These are phyloP conservation scores for Indri indri DNA, from an alignment of 2,113 vertebrate species.

Conservation along the genomic window DNA sequence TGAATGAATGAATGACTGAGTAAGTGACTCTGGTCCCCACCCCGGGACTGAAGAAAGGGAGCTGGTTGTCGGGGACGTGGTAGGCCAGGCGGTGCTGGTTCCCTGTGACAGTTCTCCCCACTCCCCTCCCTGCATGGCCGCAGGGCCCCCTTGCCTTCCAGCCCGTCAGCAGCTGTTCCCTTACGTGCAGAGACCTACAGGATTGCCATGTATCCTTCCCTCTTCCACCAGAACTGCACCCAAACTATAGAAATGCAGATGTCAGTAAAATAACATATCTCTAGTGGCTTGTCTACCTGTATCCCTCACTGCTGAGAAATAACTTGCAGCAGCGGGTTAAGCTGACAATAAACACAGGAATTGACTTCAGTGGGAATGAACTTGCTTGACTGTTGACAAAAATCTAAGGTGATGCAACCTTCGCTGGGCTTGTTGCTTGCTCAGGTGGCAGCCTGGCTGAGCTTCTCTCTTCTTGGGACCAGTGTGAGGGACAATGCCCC, in stretches of 20 bases:
- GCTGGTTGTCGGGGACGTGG: not conserved
- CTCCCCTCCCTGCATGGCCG: not conserved
- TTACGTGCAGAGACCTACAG: constrained; percentile 68
- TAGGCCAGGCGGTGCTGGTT: not conserved
- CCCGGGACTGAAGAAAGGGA: not conserved
- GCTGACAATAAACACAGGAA: constrained; percentile 46
- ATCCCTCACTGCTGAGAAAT: constrained; percentile 21
- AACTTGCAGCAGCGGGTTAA: not conserved
- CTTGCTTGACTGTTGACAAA: constrained; percentile 54
- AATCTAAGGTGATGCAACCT: not conserved
- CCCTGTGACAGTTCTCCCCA: not conserved
- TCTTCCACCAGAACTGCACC: not conserved
- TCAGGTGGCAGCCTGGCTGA: not conserved
- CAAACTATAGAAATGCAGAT: not conserved
- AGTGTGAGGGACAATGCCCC: not conserved
- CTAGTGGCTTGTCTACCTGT: constrained; percentile 56
- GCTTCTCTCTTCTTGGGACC: not conserved
- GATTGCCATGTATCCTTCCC: constrained; percentile 43
- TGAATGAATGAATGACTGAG: not conserved
- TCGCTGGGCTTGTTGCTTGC: not conserved
- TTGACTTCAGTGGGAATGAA: constrained; percentile 36
- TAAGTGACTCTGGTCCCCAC: not conserved
- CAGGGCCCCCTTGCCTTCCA: constrained; percentile 31
- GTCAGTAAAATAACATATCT: constrained; percentile 48
- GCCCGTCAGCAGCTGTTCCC: constrained; percentile 40